Conservation (phyloP, 1,140 invertebrate genomes). For the Euschistus heros region DNA sequence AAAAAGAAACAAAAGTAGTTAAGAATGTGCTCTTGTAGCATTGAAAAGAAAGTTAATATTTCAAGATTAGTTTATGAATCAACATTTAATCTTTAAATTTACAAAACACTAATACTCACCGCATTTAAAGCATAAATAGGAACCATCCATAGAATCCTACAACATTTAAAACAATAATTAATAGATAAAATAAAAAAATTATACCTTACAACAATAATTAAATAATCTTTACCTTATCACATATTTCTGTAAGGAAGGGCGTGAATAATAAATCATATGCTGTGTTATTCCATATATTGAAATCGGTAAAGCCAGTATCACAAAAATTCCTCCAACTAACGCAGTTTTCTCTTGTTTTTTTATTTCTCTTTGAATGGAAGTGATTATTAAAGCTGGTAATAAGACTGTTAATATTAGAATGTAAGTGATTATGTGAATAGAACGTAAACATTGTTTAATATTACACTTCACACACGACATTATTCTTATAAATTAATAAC, state of each 20-base stretch:
- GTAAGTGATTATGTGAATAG: neutral
- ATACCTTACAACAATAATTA: neutral
- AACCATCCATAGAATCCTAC: slow-evolving; percentile 94
- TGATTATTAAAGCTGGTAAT: slow-evolving; percentile 13
- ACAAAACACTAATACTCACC: slow-evolving; percentile 55
- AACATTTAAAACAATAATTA: slow-evolving; percentile 31
- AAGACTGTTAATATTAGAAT: slow-evolving; percentile 54
- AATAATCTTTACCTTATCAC: slow-evolving; percentile 63
- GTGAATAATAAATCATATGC: slow-evolving; percentile 87
- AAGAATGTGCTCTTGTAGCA: too few relatives aligned
- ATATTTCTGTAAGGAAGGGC: slow-evolving; percentile 85
- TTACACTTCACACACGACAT: neutral
- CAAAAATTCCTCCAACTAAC: slow-evolving; percentile 81
- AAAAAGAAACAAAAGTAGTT: too few relatives aligned
- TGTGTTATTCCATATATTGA: slow-evolving; percentile 90
- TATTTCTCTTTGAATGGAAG: slow-evolving; percentile 51
- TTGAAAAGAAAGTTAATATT: too few relatives aligned
- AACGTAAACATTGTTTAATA: slow-evolving; percentile 6
- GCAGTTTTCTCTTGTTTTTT: slow-evolving; percentile 45
- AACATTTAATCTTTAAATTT: neutral
- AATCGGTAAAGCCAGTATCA: slow-evolving; percentile 78
- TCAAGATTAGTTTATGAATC: too few relatives aligned
- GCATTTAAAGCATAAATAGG: slow-evolving; percentile 93
- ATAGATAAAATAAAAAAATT: neutral
- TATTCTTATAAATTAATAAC: too few relatives aligned